These are phyloP conservation scores for Tetraneura akinire DNA, from an alignment of 1,140 invertebrate genomes.

Conservation along the genomic window DNA sequence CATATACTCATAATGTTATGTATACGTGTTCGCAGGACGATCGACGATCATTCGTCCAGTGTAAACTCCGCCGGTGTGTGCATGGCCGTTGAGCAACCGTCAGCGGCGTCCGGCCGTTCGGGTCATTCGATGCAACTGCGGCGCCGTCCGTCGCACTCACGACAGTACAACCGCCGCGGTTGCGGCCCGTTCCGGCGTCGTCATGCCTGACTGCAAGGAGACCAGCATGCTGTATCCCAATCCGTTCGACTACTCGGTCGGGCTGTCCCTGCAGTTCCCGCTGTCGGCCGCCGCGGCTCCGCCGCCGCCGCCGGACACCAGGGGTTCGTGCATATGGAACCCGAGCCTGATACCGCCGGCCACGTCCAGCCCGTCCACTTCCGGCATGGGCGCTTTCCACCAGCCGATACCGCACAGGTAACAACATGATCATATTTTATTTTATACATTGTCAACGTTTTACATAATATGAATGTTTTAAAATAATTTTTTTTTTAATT, in stretches of 20 bases:
- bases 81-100: slow-evolving; percentile 35
- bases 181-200: neutral
- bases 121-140: neutral
- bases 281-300: slow-evolving; percentile 36
- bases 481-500: no score
- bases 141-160: neutral
- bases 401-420: slow-evolving; percentile 49
- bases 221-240: slow-evolving; percentile 47
- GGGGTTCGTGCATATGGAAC: slow-evolving; percentile 46
- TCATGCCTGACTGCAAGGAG: slow-evolving; percentile 38
- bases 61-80: neutral
- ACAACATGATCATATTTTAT: neutral
- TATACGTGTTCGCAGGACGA: no score
- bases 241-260: slow-evolving; percentile 42
- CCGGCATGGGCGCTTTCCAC: slow-evolving; percentile 35
- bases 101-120: slow-evolving; percentile 36
- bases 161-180: neutral
- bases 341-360: slow-evolving; percentile 46
- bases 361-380: slow-evolving; percentile 41
- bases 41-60: no score
- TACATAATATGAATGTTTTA: no score
- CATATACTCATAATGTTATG: no score
- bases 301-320: slow-evolving; percentile 40
- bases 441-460: no score
- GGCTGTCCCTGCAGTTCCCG: slow-evolving; percentile 45